Percentiles rank a stretch among this genome's conserved stretches.
phyloP scores from a whole-genome alignment of 2,888 invertebrate genomes.

The Nomada ferruginata region DNA sequence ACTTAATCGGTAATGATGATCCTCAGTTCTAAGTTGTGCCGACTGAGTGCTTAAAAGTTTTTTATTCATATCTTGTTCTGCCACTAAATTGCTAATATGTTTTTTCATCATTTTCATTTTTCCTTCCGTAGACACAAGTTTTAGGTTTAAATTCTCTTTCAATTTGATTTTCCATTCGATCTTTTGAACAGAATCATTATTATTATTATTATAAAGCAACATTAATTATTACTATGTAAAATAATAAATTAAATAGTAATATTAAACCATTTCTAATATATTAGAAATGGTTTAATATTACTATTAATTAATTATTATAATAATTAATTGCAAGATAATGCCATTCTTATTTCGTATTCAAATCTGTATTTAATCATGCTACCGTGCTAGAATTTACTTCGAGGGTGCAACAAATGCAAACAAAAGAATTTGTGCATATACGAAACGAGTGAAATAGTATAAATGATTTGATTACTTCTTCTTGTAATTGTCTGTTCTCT shows the following conservation, averaged over 20 bases:
- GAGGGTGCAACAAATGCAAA: constrained; percentile 1
- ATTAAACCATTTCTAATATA: background rate
- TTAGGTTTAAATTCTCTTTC: constrained; percentile 84
- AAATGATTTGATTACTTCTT: constrained; percentile 82
- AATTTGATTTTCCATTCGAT: constrained; percentile 84
- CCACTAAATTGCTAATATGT: constrained; percentile 85
- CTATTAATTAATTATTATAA: too few relatives aligned
- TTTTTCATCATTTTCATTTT: constrained; percentile 84
- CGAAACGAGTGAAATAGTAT: constrained; percentile 6
- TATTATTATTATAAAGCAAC: background rate
- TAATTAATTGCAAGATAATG: background rate
- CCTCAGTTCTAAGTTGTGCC: constrained; percentile 89
- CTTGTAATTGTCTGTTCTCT: constrained; percentile 87
- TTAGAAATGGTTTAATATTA: too few relatives aligned
- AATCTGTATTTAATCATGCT: background rate
- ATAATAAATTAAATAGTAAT: constrained; percentile 6
- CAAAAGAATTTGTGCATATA: constrained; percentile 4
- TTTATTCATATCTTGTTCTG: constrained; percentile 87
- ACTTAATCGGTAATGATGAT: constrained; percentile 86
- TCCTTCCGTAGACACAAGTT: constrained; percentile 84
- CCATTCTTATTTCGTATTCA: background rate
- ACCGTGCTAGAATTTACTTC: constrained; percentile 1
- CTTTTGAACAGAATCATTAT: constrained; percentile 69
- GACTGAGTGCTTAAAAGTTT: constrained; percentile 89
- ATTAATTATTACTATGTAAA: background rate